Percentiles rank a stretch among this genome's conserved stretches.
phyloP scores from a whole-genome alignment of 2,888 invertebrate genomes.

The Caenorhabditis afra region DNA sequence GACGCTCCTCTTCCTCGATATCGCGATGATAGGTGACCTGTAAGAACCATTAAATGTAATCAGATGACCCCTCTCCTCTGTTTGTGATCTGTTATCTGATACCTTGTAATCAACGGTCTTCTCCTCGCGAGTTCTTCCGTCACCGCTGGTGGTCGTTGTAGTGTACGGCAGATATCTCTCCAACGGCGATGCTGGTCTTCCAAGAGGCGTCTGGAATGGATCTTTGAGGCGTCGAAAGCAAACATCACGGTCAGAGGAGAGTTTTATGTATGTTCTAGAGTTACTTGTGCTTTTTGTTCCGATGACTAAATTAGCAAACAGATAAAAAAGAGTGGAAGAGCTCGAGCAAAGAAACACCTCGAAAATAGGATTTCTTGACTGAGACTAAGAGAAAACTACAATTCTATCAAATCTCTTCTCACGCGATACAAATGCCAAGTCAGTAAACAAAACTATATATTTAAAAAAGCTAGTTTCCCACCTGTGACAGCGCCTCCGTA shows the following conservation, averaged over 20 bases:
- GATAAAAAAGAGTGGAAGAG: neutral
- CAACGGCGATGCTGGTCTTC: conserved; percentile 61
- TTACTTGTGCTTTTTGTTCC: conserved; percentile 3
- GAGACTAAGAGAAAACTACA: neutral
- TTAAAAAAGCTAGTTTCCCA: conserved; percentile 17
- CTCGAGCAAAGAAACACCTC: neutral
- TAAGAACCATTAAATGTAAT: conserved; percentile 2
- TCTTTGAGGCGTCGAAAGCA: conserved; percentile 40
- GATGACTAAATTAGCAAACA: neutral
- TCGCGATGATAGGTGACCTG: conserved; percentile 67
- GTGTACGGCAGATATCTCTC: conserved; percentile 69
- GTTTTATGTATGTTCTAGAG: neutral
- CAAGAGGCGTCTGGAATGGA: conserved; percentile 63
- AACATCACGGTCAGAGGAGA: conserved; percentile 13
- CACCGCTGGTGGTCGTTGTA: conserved; percentile 56
- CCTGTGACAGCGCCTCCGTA: conserved; percentile 76
- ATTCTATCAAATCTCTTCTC: conserved; percentile 3
- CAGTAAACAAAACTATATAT: conserved; percentile 15
- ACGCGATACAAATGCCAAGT: neutral
- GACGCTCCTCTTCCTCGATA: conserved; percentile 78
- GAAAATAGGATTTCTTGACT: no score
- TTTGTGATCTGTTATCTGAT: neutral
- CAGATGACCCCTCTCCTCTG: conserved; percentile 9
- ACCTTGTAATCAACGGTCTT: conserved; percentile 68
- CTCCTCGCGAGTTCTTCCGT: conserved; percentile 68